Base-by-base conservation (phyloP, 2,113 vertebrate species). In the Pampusana beccarii region DNA sequence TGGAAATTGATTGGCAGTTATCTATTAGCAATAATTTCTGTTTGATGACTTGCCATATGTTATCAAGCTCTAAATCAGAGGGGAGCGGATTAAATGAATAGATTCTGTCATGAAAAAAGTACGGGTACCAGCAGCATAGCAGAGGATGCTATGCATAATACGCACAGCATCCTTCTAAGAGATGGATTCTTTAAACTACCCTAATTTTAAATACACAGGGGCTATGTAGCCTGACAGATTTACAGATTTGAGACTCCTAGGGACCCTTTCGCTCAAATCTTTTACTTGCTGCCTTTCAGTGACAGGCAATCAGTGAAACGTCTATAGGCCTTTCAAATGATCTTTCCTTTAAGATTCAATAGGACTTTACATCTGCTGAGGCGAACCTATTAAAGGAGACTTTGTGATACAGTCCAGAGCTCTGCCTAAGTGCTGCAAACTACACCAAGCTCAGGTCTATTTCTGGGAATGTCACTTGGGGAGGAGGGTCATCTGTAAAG, bases 1-100 rank as follows among this genome's bases (percentile, higher is more conserved):
- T 95, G 92, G 95, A 96, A 91, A 97, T 92, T 94, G 96, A 97
- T 95, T 96, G 96, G 73, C 97, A 97, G 95, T 97, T 97, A 97
- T 96, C 92, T 96, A 91, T 97, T 97, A 96, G 85, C 0, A 36
- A 96, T 97, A 97, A 97, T 96, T 97, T 96, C 90, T 96, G 80
- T 96, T 94, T 97, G 94, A 95, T 97, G 88, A 95, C 81, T 96
- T 96, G 88, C 93, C 96, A 97, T 94, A 86, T 96, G 94, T 81
- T 95, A 94, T 97, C 92, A 94, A 90, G 80, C 56, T 88, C 21
- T 69, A 94, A 95, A 96, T 92, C 93, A 94, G 91, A 93, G 60
- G 81, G 93, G 78, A 85, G 34, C 1, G 1, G 78, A 91, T 91
- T 95, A 94, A 95, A 95, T 88, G 84, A 94, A 90, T 92, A 79